phyloP scores from a whole-genome alignment of 2,797 vertebrate genomes.

The Bufotes viridis region DNA sequence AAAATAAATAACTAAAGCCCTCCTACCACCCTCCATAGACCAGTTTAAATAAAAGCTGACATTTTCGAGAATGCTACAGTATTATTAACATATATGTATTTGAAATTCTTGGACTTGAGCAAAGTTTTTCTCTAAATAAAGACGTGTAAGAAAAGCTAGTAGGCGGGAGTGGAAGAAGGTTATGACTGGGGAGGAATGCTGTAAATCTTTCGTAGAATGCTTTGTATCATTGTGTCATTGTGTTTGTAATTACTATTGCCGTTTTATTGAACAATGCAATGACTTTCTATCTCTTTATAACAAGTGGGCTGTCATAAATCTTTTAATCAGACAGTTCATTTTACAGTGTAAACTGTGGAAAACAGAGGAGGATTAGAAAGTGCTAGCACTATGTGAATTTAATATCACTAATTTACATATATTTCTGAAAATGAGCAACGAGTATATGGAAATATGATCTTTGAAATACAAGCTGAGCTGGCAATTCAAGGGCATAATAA shows the following conservation, averaged over 20 bases:
- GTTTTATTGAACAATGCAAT: slow-evolving; percentile 38
- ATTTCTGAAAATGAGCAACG: background rate
- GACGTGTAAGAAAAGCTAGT: background rate
- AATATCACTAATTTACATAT: slow-evolving; percentile 24
- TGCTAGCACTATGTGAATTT: slow-evolving; percentile 1
- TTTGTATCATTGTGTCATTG: slow-evolving; percentile 28
- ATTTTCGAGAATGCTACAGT: background rate
- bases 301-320: slow-evolving; percentile 13
- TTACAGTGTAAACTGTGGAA: slow-evolving; percentile 18
- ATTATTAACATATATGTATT: background rate
- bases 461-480: slow-evolving; percentile 8
- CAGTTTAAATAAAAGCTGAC: background rate
- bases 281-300: slow-evolving; percentile 36
- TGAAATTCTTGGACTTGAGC: background rate
- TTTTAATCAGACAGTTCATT: slow-evolving; percentile 35
- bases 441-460: slow-evolving; percentile 1
- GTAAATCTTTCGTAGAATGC: slow-evolving; percentile 33
- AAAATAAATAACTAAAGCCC: background rate
- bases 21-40: background rate
- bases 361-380: slow-evolving; percentile 5
- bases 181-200: slow-evolving; percentile 22
- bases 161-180: background rate
- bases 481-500: background rate
- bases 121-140: background rate
- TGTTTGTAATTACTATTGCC: slow-evolving; percentile 34